These are phyloP conservation scores for Pogonus chalceus DNA, from an alignment of 1,140 invertebrate genomes.

Conservation along the genomic window DNA sequence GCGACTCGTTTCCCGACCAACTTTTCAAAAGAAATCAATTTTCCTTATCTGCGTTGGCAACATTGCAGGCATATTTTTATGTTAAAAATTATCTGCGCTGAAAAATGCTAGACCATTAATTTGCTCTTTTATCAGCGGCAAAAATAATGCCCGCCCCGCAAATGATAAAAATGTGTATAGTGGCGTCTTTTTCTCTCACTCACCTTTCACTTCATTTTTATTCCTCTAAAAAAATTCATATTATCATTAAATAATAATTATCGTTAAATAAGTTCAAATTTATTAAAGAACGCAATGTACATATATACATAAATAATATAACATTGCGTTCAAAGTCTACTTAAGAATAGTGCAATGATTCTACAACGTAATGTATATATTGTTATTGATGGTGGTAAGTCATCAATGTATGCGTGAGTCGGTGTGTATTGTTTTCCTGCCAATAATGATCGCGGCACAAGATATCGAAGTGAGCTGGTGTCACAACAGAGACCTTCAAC, in stretches of 20 bases:
- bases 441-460: not conserved
- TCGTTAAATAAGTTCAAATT: no score
- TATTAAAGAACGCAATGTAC: no score
- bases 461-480: not conserved
- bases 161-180: not conserved
- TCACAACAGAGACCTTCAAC: not conserved
- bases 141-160: not conserved
- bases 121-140: not conserved
- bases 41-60: not conserved
- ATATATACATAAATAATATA: no score
- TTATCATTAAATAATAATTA: no score
- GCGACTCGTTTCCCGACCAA: not conserved
- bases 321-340: no score
- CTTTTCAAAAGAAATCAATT: not conserved
- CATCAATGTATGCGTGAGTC: not conserved
- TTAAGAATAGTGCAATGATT: no score
- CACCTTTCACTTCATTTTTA: no score
- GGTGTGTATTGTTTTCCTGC: conserved; percentile 1
- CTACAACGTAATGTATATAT: not conserved
- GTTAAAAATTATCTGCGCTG: not conserved
- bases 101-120: not conserved
- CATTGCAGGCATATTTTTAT: conserved; percentile 3
- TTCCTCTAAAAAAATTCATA: no score
- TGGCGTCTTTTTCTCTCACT: no score
- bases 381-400: not conserved